Evolutionary conservation across 2,113 vertebrate species (phyloP).

Genomic region (Microcebus griseorufus): DNA sequence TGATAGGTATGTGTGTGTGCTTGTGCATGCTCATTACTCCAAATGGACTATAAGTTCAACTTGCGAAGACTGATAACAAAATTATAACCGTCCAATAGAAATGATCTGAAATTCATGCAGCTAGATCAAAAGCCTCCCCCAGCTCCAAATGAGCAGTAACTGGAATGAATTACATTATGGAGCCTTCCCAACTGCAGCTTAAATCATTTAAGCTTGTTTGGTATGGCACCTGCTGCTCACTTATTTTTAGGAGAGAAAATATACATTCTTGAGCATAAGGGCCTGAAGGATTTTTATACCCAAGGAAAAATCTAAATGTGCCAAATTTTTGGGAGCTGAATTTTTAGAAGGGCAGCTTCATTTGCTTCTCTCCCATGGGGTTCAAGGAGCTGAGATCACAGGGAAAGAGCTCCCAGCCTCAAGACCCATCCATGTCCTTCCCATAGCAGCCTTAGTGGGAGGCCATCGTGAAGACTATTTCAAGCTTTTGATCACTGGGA

Average conservation of each 20-base stretch:
- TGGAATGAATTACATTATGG: constrained; percentile 71
- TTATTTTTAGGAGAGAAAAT: constrained; percentile 81
- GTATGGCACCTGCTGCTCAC: constrained; percentile 79
- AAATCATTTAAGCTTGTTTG: constrained; percentile 80
- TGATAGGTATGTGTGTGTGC: constrained; percentile 41
- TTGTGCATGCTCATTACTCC: constrained; percentile 4
- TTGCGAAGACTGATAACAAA: constrained; percentile 56
- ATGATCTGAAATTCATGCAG: constrained; percentile 64
- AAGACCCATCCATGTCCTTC: neutral
- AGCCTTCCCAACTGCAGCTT: constrained; percentile 77
- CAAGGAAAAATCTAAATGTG: constrained; percentile 66
- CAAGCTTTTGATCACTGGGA: constrained; percentile 44
- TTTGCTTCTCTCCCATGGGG: neutral
- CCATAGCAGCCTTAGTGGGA: neutral
- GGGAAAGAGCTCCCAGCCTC: neutral
- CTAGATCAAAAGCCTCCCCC: constrained; percentile 60
- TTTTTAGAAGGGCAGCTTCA: constrained; percentile 58
- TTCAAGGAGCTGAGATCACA: constrained; percentile 13
- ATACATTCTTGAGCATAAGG: constrained; percentile 73
- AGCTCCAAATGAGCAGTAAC: constrained; percentile 75
- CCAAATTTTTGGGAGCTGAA: constrained; percentile 59
- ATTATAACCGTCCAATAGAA: constrained; percentile 60
- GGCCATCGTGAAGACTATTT: neutral
- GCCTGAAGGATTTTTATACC: constrained; percentile 69
- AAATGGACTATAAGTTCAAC: constrained; percentile 50